Base-by-base conservation (phyloP, 2,797 vertebrate species). In the Pipistrellus pipistrellus region DNA sequence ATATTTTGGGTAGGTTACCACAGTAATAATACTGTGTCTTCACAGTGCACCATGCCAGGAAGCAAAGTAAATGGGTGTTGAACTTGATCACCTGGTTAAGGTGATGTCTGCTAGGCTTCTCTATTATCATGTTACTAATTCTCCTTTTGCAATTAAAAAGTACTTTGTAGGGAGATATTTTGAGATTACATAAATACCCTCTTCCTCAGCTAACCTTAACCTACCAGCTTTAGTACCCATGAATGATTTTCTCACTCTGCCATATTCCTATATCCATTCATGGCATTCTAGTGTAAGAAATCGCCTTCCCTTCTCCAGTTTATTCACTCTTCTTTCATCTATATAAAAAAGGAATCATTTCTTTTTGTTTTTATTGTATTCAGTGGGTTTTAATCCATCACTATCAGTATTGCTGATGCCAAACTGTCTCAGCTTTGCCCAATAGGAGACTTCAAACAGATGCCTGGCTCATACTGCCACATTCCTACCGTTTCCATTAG, bases 91-190 rank as follows among this genome's bases (percentile, higher is more conserved):
- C 12, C 8, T 4, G 17, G 6, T 1, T 53, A 66, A n/a, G 18
- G 21, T 69, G n/a, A 20, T 51, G 3, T 35, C 25, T 85, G 35
- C 11, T 51, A 57, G 30, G 38, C 4, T 84, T 76, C 76, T 53
- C 59, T 11, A 62, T 51, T 25, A 30, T 62, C 25, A 44, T 46
- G 30, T 18, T 59, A 78, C 23, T 53, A 55, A 91, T 93, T 35
- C 78, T 91, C 57, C 8, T 78, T 85, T 59, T 68, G 32, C 80
- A 71, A 88, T 46, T 85, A 75, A 46, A 62, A 90, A 51, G 44
- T 27, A 78, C 25, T 64, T 75, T 57, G 14, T 32, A 68, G 41
- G 10, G 17, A 85, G 46, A 59, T 30, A n/a, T 1, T 66, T 59
- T 27, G 17, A 77, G 8, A 84, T 53, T 44, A 92, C 8, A 87